These are phyloP conservation scores for Mycteria americana DNA, from an alignment of 2,797 vertebrate species.

Conservation along the genomic window DNA sequence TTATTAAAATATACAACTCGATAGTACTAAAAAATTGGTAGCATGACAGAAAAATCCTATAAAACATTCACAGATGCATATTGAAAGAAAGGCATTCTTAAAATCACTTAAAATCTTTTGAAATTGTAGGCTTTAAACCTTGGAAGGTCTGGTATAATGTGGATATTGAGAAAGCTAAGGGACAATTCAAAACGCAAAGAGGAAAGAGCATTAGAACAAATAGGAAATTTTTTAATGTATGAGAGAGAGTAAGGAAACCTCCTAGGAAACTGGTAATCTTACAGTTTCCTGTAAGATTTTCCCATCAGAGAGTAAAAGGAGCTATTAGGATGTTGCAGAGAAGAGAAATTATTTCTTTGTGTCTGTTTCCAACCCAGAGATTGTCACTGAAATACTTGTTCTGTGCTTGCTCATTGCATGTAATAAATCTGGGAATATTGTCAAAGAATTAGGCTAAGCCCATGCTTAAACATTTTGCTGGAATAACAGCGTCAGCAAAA, in stretches of 20 bases:
- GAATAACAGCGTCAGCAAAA: constrained; percentile 25
- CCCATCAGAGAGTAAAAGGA: not conserved
- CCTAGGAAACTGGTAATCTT: not conserved
- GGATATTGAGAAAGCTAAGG: not conserved
- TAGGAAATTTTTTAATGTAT: not conserved
- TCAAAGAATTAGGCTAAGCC: constrained; percentile 38
- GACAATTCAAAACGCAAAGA: not conserved
- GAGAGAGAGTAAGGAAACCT: not conserved
- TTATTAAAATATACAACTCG: constrained; percentile 11
- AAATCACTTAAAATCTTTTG: not conserved
- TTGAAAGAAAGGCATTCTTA: not conserved
- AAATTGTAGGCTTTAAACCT: not conserved
- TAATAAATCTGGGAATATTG: constrained; percentile 55
- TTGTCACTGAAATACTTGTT: constrained; percentile 11
- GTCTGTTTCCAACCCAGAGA: constrained; percentile 1
- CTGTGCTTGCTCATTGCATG: constrained; percentile 16
- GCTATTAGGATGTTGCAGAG: constrained; percentile 10
- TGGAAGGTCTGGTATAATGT: not conserved
- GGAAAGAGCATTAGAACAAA: not conserved
- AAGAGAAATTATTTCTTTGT: constrained; percentile 29
- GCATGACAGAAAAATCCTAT: not conserved
- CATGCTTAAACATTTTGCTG: constrained; percentile 10
- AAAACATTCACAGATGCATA: not conserved
- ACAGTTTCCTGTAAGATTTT: not conserved
- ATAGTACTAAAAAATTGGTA: not conserved